Evolutionary conservation across 2,888 invertebrate genomes (phyloP), one percentile per base, ranked within the genome.

Genomic region (Drosophila leonis): DNA sequence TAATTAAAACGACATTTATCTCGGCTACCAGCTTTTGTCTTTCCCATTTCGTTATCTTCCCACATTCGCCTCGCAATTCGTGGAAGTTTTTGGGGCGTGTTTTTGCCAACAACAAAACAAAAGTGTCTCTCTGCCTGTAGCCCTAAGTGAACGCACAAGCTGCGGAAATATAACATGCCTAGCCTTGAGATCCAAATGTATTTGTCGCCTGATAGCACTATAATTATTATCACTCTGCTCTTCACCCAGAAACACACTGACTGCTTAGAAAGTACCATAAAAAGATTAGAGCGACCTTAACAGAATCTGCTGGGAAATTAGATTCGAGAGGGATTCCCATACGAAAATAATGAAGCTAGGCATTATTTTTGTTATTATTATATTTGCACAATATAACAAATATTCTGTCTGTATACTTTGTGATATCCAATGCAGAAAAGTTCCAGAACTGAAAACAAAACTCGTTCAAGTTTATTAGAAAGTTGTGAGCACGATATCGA

Each of bases 1-100:
- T 79, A 77, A 90, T 90, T 88, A 85, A 89, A 72, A 56, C 88
- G 27, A 73, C 72, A 66, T 75, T 82, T 90, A 82, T 84, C 74
- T 82, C 35, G 12, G 49, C 20, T 35, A 20, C 35, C 29, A 29
- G 42, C 57, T 56, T 64, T 52, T 57, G 54, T 42, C 48, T 57
- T 64, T 24, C 42, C 8, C 49, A 5, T 44, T 69, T 65, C 18
- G 37, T 63, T 78, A 65, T 75, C 75, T 60, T 1, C 20, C 18
- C 51, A 57, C 51, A 57, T 59, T 42, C 5, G 18, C 18, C 37
- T 24, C 29, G 33, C 44, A 51, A 48, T 46, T 78, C 62, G 69
- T 65, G 60, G 57, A 75, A 59, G 46, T 65, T 65, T 65, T 65
- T 27, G 59, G 48, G 74, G 55, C 59, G 59, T 65, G 37, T 52